Evolutionary conservation across 2,113 vertebrate species (phyloP).

Genomic region (Globicephala melas): DNA sequence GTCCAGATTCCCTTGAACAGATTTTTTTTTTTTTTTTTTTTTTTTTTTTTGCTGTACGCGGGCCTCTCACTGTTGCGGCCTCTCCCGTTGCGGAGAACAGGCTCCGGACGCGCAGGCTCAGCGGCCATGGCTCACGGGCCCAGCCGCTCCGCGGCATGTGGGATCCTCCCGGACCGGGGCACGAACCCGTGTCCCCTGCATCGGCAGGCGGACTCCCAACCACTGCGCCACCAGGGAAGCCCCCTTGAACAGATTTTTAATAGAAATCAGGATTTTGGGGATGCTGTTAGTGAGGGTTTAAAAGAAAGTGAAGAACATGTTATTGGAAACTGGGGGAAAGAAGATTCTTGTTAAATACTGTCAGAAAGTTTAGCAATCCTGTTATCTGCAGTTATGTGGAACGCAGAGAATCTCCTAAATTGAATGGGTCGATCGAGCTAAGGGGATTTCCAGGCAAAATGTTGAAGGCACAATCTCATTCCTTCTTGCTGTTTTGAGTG

Average conservation of each 20-base stretch:
- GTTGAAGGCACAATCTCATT: background rate
- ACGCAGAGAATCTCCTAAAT: background rate
- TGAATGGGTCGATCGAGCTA: background rate
- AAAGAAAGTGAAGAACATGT: background rate
- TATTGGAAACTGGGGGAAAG: background rate
- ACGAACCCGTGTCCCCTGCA: no score
- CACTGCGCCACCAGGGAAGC: no score
- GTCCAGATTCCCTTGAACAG: no score
- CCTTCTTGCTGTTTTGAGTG: background rate
- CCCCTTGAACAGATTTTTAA: background rate
- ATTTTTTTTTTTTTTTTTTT: background rate
- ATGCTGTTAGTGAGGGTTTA: background rate
- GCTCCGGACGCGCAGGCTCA: no score
- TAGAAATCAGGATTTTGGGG: background rate
- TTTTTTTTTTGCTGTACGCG: no score
- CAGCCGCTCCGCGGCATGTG: no score
- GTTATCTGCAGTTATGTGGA: background rate
- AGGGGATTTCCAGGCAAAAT: no score
- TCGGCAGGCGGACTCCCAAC: no score
- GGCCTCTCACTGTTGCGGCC: no score
- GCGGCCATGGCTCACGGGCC: no score
- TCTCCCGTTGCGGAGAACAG: no score
- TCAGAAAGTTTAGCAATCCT: background rate
- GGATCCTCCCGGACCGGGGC: no score
- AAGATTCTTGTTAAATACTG: background rate